Evolutionary conservation across 2,113 vertebrate genomes (phyloP).

Genomic region (Lagopus leucura): DNA sequence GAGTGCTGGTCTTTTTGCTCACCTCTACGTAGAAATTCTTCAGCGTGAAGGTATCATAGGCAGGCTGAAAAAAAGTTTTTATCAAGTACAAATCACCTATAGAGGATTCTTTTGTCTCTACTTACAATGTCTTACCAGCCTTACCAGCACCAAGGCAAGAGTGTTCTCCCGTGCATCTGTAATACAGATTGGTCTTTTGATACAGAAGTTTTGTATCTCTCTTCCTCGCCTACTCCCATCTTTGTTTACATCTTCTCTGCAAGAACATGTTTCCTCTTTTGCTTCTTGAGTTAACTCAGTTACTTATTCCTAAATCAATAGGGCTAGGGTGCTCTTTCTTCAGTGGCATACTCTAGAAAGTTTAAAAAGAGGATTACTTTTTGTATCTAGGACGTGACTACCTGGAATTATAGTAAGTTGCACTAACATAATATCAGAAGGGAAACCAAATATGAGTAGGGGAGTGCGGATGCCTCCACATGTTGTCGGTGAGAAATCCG

Average conservation of each 20-base stretch:
- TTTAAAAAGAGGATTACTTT: background rate
- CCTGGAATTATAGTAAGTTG: background rate
- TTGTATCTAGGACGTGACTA: background rate
- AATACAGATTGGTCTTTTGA: background rate
- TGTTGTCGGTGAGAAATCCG: background rate
- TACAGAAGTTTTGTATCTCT: background rate
- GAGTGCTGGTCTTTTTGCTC: background rate
- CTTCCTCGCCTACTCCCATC: background rate
- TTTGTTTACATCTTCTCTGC: background rate
- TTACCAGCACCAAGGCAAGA: background rate
- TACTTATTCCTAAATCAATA: background rate
- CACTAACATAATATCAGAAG: background rate
- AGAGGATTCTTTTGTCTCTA: constrained; percentile 1
- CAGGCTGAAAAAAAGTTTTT: background rate
- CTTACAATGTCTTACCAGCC: background rate
- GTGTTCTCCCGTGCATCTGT: background rate
- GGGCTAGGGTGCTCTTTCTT: background rate
- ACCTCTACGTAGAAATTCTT: background rate
- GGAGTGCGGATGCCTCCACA: background rate
- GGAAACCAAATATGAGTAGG: background rate
- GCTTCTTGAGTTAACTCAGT: background rate
- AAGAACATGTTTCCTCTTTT: background rate
- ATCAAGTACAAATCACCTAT: constrained; percentile 12
- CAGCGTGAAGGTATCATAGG: background rate
- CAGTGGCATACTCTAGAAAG: background rate